Evolutionary conservation across 2,113 vertebrate genomes (phyloP).

Genomic region (Misgurnus mizolepis): DNA sequence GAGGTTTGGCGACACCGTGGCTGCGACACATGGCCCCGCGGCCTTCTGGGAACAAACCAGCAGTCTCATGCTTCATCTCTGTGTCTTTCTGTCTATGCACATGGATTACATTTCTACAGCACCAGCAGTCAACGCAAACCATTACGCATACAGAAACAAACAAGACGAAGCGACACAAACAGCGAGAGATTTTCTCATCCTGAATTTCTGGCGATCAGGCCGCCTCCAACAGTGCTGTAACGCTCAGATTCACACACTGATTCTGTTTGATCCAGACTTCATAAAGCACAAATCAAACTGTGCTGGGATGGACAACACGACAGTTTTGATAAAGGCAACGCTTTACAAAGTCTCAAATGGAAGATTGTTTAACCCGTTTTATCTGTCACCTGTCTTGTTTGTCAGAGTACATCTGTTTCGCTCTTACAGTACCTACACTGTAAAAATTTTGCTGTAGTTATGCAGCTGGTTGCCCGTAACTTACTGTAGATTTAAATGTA

Average conservation of each 20-base stretch:
- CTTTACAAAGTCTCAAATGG: background rate
- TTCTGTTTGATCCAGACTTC: constrained; percentile 23
- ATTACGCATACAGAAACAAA: constrained; percentile 31
- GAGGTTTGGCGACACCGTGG: constrained; percentile 42
- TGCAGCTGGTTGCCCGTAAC: no score
- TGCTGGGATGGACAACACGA: background rate
- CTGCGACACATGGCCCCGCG: constrained; percentile 42
- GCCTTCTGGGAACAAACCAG: constrained; percentile 43
- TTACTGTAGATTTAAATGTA: no score
- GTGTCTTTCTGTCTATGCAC: constrained; percentile 24
- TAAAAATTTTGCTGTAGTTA: no score
- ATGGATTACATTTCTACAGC: constrained; percentile 20
- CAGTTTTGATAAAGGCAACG: background rate
- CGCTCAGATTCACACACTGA: background rate
- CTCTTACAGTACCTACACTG: no score
- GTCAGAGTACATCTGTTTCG: no score
- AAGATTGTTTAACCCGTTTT: background rate
- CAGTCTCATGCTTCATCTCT: constrained; percentile 43
- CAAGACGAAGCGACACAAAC: constrained; percentile 6
- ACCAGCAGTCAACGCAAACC: background rate
- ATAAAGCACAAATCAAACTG: constrained; percentile 12
- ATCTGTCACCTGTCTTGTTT: background rate
- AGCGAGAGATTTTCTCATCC: background rate
- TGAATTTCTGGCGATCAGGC: constrained; percentile 15
- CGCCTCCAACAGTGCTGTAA: constrained; percentile 22